Base-by-base conservation (phyloP, 2,797 vertebrate species). In the Pseudopleuronectes americanus region DNA sequence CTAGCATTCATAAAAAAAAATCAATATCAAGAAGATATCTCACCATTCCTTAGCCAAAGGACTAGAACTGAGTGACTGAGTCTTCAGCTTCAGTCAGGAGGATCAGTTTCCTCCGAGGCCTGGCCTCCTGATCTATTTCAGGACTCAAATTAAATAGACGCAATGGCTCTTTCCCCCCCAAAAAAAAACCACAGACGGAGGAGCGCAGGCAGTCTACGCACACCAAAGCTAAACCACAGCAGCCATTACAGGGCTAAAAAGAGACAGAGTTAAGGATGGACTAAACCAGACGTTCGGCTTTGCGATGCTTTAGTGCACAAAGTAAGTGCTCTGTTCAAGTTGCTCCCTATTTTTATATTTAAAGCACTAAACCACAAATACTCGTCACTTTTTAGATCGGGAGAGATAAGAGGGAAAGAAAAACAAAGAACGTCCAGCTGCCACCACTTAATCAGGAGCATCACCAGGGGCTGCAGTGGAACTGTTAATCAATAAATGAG, bases 151-250 rank as follows among this genome's bases (percentile, higher is more conserved):
- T 84, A 54, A 89, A 86, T 24, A 76, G 74, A 80, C 59, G 74
- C 72, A 74, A 71, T 69, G 73, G 64, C 74, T 77, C 75, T 86
- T 84, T 91, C 89, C 90, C 80, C 73, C n/a, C 72, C 90, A n/a
- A 48, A 48, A 48, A 48, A 91, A 92, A 93, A 85, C 87, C 92
- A 90, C 92, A 90, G 80, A 81, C 80, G 38, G 80, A 81, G 57
- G 54, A 84, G 71, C 56, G 57, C 63, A 78, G 76, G 80, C 80
- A 69, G 83, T 7, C 65, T 45, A 59, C 78, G 77, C 68, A 43
- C 74, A 79, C 68, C 82, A 70, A 68, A 71, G 74, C 83, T 55
- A 74, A 82, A 89, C 90, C 89, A 83, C 88, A 86, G 87, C 76
- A 66, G 87, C 84, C 79, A 89, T 86, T 72, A 83, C 10, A 14